Evolutionary conservation across 2,113 vertebrate genomes (phyloP).

Genomic region (Anguilla japonica): DNA sequence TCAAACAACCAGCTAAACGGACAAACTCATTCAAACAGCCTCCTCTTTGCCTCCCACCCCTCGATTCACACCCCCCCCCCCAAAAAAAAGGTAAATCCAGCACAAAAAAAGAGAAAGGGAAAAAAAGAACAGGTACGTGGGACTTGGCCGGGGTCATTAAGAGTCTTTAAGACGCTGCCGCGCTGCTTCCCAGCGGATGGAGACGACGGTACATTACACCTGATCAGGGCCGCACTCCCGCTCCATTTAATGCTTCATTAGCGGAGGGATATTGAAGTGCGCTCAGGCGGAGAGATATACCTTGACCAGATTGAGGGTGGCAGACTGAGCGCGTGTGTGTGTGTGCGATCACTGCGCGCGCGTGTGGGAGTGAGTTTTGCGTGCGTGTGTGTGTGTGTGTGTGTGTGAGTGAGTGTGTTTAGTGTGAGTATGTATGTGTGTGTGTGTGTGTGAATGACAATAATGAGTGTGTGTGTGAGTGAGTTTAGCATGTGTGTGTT

Average conservation of each 20-base stretch:
- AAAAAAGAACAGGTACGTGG: neutral
- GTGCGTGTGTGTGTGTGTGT: conserved; percentile 22
- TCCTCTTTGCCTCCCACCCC: neutral
- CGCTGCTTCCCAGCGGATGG: conserved; percentile 32
- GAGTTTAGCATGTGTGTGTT: neutral
- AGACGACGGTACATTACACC: conserved; percentile 50
- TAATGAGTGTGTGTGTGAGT: too few species aligned
- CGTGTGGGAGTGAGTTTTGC: neutral
- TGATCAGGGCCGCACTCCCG: conserved; percentile 49
- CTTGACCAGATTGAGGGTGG: conserved; percentile 23
- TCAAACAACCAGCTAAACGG: neutral
- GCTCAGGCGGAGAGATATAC: conserved; percentile 43
- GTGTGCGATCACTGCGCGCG: conserved; percentile 19
- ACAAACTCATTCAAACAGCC: neutral
- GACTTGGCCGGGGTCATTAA: neutral
- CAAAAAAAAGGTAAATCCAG: conserved; percentile 11
- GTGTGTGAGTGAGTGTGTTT: too few species aligned
- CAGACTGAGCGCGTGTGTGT: conserved; percentile 22
- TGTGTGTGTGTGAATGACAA: too few species aligned
- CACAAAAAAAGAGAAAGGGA: neutral
- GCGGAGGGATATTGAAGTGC: conserved; percentile 49
- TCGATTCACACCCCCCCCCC: neutral
- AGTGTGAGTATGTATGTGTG: too few species aligned
- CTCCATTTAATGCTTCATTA: conserved; percentile 54
- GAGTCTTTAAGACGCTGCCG: conserved; percentile 31